phyloP scores from a whole-genome alignment of 2,888 invertebrate species.

The Drosophila paracracens region DNA sequence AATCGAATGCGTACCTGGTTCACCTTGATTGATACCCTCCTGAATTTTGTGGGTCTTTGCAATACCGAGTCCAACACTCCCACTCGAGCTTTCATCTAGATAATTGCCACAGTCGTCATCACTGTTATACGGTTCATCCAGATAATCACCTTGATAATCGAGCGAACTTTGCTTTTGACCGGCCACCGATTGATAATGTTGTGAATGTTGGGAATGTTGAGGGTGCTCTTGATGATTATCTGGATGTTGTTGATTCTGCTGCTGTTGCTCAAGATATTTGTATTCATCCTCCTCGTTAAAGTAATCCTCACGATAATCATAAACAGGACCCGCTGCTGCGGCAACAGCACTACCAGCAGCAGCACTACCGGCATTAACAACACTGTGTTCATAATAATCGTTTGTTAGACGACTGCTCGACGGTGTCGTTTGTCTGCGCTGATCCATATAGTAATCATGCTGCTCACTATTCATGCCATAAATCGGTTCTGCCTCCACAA shows the following conservation, averaged over 20 bases:
- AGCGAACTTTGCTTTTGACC: constrained; percentile 59
- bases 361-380: constrained; percentile 59
- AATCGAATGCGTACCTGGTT: constrained; percentile 8
- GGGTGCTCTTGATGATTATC: constrained; percentile 36
- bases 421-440: constrained; percentile 61
- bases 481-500: constrained; percentile 45
- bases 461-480: constrained; percentile 83
- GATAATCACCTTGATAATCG: constrained; percentile 76
- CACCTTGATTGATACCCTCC: background rate
- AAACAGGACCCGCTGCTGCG: constrained; percentile 29
- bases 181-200: constrained; percentile 31
- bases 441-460: constrained; percentile 82
- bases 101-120: constrained; percentile 84
- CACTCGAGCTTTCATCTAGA: constrained; percentile 82
- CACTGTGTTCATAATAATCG: constrained; percentile 79
- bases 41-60: constrained; percentile 6
- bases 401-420: constrained; percentile 61
- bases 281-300: constrained; percentile 85
- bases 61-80: constrained; percentile 69
- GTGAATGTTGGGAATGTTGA: constrained; percentile 31
- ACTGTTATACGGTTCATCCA: constrained; percentile 82
- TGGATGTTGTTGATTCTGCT: constrained; percentile 50
- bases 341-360: background rate
- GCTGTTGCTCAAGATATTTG: constrained; percentile 83
- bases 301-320: constrained; percentile 85